Conservation (phyloP, 2,797 vertebrate genomes). For the Ptychobarbus kaznakovi region DNA sequence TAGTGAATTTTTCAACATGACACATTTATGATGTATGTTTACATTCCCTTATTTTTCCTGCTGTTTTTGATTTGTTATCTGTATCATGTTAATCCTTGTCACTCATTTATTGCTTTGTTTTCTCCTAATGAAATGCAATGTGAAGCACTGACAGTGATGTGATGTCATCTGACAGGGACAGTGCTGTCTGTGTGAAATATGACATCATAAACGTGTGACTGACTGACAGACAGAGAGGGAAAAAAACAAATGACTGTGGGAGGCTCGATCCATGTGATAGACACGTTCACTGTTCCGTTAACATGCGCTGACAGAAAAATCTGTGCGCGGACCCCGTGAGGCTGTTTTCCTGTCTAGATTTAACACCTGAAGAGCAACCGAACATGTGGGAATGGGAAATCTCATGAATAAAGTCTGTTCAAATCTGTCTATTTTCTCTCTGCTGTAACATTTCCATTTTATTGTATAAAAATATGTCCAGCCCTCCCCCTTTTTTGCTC, state of each 20-base stretch:
- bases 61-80: not conserved
- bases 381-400: constrained; percentile 33
- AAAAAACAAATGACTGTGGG: constrained; percentile 1
- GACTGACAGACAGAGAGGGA: constrained; percentile 3
- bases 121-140: constrained; percentile 21
- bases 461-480: not conserved
- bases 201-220: constrained; percentile 32
- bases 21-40: constrained; percentile 16
- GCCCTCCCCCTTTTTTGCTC: constrained; percentile 24
- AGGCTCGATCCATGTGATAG: constrained; percentile 17
- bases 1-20: not conserved
- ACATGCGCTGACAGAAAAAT: constrained; percentile 44
- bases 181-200: constrained; percentile 14
- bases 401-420: constrained; percentile 51
- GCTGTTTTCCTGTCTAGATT: constrained; percentile 25
- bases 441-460: constrained; percentile 23
- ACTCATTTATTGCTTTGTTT: not conserved
- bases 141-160: constrained; percentile 25
- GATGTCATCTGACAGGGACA: constrained; percentile 10
- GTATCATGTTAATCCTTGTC: not conserved
- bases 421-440: not conserved
- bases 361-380: constrained; percentile 44
- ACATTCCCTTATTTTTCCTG: not conserved
- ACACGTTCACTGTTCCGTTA: constrained; percentile 37
- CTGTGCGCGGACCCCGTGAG: constrained; percentile 15